Base-by-base conservation (phyloP, 2,797 vertebrate species). In the Anguilla anguilla region DNA sequence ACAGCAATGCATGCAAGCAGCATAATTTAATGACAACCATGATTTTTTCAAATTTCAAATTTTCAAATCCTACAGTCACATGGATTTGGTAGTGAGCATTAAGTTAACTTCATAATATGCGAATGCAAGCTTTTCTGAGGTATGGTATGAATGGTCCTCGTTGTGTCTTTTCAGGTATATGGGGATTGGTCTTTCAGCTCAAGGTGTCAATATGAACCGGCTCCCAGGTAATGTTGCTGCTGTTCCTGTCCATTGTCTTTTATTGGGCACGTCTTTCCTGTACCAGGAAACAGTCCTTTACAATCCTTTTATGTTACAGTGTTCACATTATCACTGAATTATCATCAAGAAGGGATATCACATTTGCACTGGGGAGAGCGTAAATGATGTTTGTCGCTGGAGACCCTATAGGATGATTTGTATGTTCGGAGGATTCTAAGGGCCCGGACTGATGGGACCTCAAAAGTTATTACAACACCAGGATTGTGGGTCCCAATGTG, bases 181-280 rank as follows among this genome's bases (percentile, higher is more conserved):
- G 98, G 98, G 98, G 93, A 99, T 99, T 90, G 98, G 98, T 89
- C 97, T 99, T 86, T 99, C 98, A 5, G 98, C 98, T 95, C 98
- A 99, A 96, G 98, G 98, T 91, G 98, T 99, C 91, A 99, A 99
- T 95, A 99, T 99, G 98, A 99, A 99, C 96, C 97, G 98, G 95
- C 96, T 99, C 90, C 98, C 98, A 94, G 98, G 98, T 99, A 97
- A 96, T 94, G 88, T 2, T 7, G 72, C 85, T 43, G 0, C 53
- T 67, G 89, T 89, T 6, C 7, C 43, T 25, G 28, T 88, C 35
- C 17, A 1, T 19, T 46, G 74, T 46, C 74, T 79, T 79, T 2
- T 19, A 1, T 79, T 46, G 74, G 17, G 74, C 35, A 43, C 79
- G 39, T 43, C 39, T 79, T 79, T 17, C 19, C 74, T 79, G 74